phyloP scores from a whole-genome alignment of 2,888 invertebrate genomes.

The Orthonevra nobilis region DNA sequence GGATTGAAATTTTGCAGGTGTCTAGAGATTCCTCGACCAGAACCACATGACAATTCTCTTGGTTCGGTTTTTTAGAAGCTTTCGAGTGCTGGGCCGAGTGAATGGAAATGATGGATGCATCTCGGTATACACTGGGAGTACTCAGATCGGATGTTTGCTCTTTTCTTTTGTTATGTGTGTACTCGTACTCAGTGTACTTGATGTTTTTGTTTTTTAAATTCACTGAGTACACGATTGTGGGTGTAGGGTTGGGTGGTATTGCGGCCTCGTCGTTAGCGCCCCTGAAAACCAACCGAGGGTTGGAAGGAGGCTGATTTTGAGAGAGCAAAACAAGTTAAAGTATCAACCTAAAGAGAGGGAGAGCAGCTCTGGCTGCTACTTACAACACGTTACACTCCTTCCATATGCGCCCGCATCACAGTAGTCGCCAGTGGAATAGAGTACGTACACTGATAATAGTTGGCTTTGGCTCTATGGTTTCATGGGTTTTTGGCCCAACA shows the following conservation, averaged over 20 bases:
- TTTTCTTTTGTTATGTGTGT: constrained; percentile 36
- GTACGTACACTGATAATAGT: constrained; percentile 29
- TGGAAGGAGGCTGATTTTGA: constrained; percentile 36
- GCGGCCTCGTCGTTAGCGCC: constrained; percentile 54
- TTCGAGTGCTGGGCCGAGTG: too few species aligned
- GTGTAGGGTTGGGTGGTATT: constrained; percentile 1
- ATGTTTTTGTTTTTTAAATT: constrained; percentile 49
- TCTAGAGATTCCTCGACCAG: constrained; percentile 26
- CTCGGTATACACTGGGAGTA: not conserved
- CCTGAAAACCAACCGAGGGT: constrained; percentile 39
- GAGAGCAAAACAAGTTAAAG: constrained; percentile 16
- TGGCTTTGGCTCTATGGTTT: constrained; percentile 46
- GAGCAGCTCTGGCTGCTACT: too few species aligned
- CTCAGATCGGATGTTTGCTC: constrained; percentile 36
- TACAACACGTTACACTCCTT: not conserved
- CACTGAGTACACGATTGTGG: constrained; percentile 18
- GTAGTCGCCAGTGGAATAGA: not conserved
- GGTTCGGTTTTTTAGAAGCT: not conserved
- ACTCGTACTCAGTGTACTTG: too few species aligned
- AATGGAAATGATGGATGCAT: too few species aligned
- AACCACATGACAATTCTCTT: not conserved
- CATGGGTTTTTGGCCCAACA: constrained; percentile 60
- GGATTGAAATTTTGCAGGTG: constrained; percentile 62
- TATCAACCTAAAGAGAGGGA: not conserved
- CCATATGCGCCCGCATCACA: not conserved